phyloP scores from a whole-genome alignment of 2,113 vertebrate species.

The Pimephales promelas region DNA sequence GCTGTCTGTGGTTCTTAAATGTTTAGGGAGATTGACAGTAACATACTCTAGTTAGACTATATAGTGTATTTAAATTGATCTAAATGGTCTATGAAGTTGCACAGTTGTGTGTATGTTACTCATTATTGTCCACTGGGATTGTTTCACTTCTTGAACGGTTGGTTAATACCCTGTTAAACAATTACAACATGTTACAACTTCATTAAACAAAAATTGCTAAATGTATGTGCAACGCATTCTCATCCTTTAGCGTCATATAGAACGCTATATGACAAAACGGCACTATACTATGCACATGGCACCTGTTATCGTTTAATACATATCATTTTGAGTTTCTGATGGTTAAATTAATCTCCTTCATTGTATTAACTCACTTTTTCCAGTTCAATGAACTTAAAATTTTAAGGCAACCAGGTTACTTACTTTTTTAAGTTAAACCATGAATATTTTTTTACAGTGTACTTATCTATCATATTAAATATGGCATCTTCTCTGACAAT shows the following conservation, averaged over 20 bases:
- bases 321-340: too few species aligned
- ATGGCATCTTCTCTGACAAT: neutral
- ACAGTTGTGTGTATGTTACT: neutral
- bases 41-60: neutral
- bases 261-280: too few species aligned
- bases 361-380: too few species aligned
- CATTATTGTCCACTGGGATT: neutral
- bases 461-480: neutral
- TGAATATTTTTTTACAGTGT: too few species aligned
- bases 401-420: too few species aligned
- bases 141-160: neutral
- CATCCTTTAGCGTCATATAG: too few species aligned
- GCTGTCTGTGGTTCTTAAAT: constrained; percentile 47
- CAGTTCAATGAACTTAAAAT: too few species aligned
- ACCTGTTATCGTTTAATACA: too few species aligned
- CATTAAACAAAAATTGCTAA: neutral
- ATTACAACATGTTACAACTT: neutral
- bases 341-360: too few species aligned
- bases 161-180: neutral
- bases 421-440: too few species aligned
- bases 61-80: neutral
- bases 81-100: neutral
- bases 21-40: constrained; percentile 23
- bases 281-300: too few species aligned
- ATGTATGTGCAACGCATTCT: neutral